Conservation (phyloP, 2,113 vertebrate species). For the Oenanthe melanoleuca region DNA sequence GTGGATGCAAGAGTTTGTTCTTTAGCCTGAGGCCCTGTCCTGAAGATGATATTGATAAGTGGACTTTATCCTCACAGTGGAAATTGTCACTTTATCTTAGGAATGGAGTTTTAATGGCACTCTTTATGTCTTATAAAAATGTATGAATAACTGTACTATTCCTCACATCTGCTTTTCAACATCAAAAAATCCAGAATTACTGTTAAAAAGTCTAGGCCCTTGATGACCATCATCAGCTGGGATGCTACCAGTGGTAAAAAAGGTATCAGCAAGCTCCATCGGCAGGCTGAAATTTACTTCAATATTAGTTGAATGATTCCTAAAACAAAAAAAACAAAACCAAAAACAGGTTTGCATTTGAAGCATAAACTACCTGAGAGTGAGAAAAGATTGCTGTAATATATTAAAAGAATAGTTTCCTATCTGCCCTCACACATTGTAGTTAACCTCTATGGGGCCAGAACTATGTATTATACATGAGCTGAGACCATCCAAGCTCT, state of each 20-base stretch:
- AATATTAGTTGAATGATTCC: background rate
- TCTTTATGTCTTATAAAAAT: background rate
- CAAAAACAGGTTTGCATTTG: background rate
- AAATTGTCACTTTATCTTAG: background rate
- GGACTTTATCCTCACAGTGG: background rate
- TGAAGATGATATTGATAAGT: background rate
- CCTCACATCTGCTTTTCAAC: background rate
- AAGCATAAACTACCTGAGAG: background rate
- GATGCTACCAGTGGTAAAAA: background rate
- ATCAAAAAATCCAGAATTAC: background rate
- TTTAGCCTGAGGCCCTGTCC: background rate
- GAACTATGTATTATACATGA: background rate
- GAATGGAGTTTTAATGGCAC: background rate
- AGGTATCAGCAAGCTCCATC: background rate
- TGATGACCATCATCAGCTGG: background rate
- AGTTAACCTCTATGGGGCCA: background rate
- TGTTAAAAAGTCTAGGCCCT: background rate
- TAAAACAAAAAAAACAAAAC: background rate
- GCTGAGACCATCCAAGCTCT: background rate
- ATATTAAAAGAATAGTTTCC: background rate
- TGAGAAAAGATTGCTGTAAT: background rate
- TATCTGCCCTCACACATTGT: background rate
- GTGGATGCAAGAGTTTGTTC: background rate
- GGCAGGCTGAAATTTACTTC: background rate
- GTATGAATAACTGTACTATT: background rate